Conservation (phyloP, 1,140 invertebrate species). For the Scaptomyza hsui region DNA sequence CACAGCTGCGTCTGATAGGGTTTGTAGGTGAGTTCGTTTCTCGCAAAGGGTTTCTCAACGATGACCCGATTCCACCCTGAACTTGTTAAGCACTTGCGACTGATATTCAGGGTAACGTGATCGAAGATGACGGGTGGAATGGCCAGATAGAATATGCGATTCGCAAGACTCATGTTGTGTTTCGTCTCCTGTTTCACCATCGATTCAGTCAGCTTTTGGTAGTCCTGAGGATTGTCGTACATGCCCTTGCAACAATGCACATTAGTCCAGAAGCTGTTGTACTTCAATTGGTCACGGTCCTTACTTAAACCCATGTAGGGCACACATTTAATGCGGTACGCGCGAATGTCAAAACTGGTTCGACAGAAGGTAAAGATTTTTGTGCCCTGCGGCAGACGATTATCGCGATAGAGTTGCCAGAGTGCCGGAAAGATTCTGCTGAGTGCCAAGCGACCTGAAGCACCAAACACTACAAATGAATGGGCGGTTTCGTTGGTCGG, state of each 20-base stretch:
- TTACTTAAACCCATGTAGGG: conserved; percentile 54
- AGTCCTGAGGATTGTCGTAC: conserved; percentile 52
- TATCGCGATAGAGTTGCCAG: conserved; percentile 60
- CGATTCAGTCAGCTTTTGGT: conserved; percentile 3
- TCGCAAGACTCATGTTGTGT: conserved; percentile 39
- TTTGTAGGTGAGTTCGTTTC: conserved; percentile 51
- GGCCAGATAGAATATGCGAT: conserved; percentile 66
- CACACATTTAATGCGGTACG: conserved; percentile 43
- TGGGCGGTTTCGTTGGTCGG: conserved; percentile 40
- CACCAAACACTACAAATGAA: conserved; percentile 65
- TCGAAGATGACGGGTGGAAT: conserved; percentile 55
- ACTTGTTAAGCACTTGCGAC: conserved; percentile 48
- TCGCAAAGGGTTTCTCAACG: conserved; percentile 62
- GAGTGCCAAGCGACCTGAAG: conserved; percentile 45
- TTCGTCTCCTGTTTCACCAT: conserved; percentile 48
- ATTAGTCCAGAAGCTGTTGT: conserved; percentile 67
- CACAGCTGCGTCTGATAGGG: conserved; percentile 53
- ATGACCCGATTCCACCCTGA: conserved; percentile 53
- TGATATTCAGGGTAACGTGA: conserved; percentile 42
- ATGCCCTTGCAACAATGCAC: conserved; percentile 49
- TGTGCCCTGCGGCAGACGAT: conserved; percentile 51
- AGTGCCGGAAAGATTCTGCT: conserved; percentile 56
- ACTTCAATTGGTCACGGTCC: conserved; percentile 46
- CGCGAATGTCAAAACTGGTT: conserved; percentile 32
- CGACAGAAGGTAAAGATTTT: conserved; percentile 57